Evolutionary conservation across 2,113 vertebrate genomes (phyloP).

Genomic region (Gasterosteus aculeatus): DNA sequence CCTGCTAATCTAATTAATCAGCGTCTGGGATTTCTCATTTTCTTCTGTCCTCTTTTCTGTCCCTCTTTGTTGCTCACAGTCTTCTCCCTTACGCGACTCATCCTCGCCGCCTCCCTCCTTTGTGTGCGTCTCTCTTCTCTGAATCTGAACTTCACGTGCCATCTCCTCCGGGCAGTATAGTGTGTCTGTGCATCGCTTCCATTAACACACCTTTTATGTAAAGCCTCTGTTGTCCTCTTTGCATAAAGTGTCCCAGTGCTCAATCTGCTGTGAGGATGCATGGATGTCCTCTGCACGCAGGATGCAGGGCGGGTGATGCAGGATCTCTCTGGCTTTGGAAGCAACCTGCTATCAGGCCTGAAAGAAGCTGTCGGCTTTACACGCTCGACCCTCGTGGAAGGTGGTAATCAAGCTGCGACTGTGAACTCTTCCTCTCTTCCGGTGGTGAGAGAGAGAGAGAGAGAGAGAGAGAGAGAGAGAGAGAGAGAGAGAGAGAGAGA

Average conservation of each 20-base stretch:
- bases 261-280: conserved; percentile 22
- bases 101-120: conserved; percentile 2
- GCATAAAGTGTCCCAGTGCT: not conserved
- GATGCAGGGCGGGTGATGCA: conserved; percentile 24
- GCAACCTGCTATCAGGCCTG: conserved; percentile 40
- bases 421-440: conserved; percentile 27
- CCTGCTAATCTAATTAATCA: conserved; percentile 79
- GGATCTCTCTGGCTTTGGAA: conserved; percentile 24
- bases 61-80: conserved; percentile 9
- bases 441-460: conserved; percentile 33
- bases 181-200: not conserved
- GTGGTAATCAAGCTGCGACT: conserved; percentile 43
- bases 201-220: conserved; percentile 3
- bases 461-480: not conserved
- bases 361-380: conserved; percentile 41
- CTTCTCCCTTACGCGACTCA: conserved; percentile 14
- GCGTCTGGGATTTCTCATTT: conserved; percentile 59
- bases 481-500: conserved; percentile 17
- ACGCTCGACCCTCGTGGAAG: not conserved
- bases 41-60: conserved; percentile 35
- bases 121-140: conserved; percentile 28
- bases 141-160: conserved; percentile 9
- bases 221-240: conserved; percentile 11
- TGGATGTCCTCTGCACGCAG: conserved; percentile 37
- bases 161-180: too few species aligned